Evolutionary conservation across 2,113 vertebrate species (phyloP), one percentile per base, ranked within the genome.

Genomic region (Mesembrinibis cayennensis): DNA sequence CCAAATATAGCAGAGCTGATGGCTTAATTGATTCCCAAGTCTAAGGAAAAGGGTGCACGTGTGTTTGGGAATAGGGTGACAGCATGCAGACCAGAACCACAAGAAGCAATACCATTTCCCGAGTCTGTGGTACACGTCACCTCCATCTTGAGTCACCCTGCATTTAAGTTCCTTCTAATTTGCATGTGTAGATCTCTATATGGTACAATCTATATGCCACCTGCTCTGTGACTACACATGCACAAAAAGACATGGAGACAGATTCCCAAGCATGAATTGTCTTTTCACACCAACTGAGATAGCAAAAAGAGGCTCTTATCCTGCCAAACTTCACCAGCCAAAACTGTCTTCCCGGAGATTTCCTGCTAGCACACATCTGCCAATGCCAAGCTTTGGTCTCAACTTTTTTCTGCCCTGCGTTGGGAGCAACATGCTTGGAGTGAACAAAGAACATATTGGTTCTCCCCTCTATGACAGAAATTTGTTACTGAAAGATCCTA

Each of bases 271-370:
- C 66, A 82, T 8, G 1, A 92, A 89, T 70, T 5, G 4, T 81
- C 86, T 94, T 90, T 97, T 97, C 94, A 90, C 91, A 97, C 83
- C 5, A 1, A 58, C 63, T 15, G 10, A 72, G 87, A 91, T 5
- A 82, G 89, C 86, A 89, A 74, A 87, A 67, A 89, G 63, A 59
- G 70, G 11, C 22, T 85, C 49, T 94, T 34, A 72, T 11, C 36
- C 81, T 95, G 91, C 70, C 91, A 89, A 90, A 80, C 20, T 77
- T 80, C 66, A 69, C 89, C 69, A 91, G 91, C 61, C 73, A 95
- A 95, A 96, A 79, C 16, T 25, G 44, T 72, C 10, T 76, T 90
- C 59, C 61, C 4, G 8, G 47, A 89, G 42, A 71, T 32, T 79
- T 96, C 59, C 89, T 82, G 61, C 73, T 91, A 84, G 52, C 22